These are phyloP conservation scores for Tinamus major DNA, from an alignment of 2,797 vertebrate genomes.

Conservation along the genomic window DNA sequence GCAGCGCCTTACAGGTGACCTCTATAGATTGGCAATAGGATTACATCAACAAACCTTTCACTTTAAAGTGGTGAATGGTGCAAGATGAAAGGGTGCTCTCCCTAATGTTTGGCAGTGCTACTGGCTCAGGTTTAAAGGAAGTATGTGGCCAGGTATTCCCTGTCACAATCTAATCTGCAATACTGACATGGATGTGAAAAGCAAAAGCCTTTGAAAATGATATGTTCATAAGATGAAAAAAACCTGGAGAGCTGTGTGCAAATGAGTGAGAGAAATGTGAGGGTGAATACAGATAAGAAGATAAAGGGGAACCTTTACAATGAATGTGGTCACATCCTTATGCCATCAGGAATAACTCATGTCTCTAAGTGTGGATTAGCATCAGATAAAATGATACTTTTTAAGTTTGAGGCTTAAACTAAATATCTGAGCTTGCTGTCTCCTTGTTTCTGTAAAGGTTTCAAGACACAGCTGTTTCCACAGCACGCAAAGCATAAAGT, in stretches of 20 bases:
- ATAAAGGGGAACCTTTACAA: conserved; percentile 69
- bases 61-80: conserved; percentile 75
- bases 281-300: conserved; percentile 61
- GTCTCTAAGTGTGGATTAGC: conserved; percentile 43
- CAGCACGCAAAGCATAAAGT: neutral
- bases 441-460: conserved; percentile 28
- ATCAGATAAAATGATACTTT: conserved; percentile 51
- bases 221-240: conserved; percentile 75
- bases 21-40: conserved; percentile 84
- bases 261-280: conserved; percentile 70
- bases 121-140: conserved; percentile 84
- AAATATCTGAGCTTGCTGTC: neutral
- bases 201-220: conserved; percentile 82
- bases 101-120: conserved; percentile 69
- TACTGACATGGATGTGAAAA: conserved; percentile 77
- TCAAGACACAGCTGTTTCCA: neutral
- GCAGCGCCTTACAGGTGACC: conserved; percentile 80
- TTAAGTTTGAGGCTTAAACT: conserved; percentile 28
- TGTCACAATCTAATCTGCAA: conserved; percentile 79
- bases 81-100: conserved; percentile 80
- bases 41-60: conserved; percentile 82
- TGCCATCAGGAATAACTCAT: conserved; percentile 60
- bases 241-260: conserved; percentile 63
- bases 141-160: conserved; percentile 77
- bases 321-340: conserved; percentile 46